Percentiles rank a stretch among this genome's conserved stretches.
These are phyloP conservation scores for Dryomyza anilis DNA, from an alignment of 2,888 invertebrate genomes.

Conservation along the genomic window DNA sequence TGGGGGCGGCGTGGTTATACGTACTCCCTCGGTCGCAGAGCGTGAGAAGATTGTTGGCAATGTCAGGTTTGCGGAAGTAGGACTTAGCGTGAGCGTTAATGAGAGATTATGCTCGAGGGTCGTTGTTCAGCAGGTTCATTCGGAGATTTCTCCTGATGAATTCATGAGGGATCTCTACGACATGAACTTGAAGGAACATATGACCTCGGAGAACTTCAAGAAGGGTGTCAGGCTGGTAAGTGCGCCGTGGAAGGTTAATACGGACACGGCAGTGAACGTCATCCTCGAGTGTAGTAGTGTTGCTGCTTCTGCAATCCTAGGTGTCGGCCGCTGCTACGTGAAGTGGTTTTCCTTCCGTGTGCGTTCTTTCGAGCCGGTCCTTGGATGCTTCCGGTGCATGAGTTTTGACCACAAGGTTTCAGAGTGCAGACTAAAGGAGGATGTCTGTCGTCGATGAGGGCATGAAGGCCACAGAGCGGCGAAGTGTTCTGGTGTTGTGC, in stretches of 20 bases:
- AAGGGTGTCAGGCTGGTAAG: slow-evolving; percentile 21
- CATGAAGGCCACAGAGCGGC: background rate
- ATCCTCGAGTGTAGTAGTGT: slow-evolving; percentile 4
- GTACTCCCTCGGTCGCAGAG: slow-evolving; percentile 27
- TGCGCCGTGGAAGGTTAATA: slow-evolving; percentile 19
- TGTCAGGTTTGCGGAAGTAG: slow-evolving; percentile 26
- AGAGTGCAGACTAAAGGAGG: background rate
- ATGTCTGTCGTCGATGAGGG: background rate
- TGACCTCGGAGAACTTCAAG: background rate
- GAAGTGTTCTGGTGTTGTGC: background rate
- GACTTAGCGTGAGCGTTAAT: background rate
- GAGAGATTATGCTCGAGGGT: slow-evolving; percentile 2
- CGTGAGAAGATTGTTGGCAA: slow-evolving; percentile 18
- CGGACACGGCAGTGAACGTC: slow-evolving; percentile 2
- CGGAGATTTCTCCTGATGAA: background rate
- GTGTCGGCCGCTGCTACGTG: slow-evolving; percentile 5
- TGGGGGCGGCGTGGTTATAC: slow-evolving; percentile 19
- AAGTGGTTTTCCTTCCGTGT: slow-evolving; percentile 24
- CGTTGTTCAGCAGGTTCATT: slow-evolving; percentile 22
- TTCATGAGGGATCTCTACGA: slow-evolving; percentile 27
- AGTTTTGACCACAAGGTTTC: background rate
- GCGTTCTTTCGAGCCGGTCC: background rate
- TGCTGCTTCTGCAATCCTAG: background rate
- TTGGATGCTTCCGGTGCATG: background rate
- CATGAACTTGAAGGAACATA: background rate